These are phyloP conservation scores for Phaedon cochleariae DNA, from an alignment of 2,888 invertebrate genomes.

Conservation along the genomic window DNA sequence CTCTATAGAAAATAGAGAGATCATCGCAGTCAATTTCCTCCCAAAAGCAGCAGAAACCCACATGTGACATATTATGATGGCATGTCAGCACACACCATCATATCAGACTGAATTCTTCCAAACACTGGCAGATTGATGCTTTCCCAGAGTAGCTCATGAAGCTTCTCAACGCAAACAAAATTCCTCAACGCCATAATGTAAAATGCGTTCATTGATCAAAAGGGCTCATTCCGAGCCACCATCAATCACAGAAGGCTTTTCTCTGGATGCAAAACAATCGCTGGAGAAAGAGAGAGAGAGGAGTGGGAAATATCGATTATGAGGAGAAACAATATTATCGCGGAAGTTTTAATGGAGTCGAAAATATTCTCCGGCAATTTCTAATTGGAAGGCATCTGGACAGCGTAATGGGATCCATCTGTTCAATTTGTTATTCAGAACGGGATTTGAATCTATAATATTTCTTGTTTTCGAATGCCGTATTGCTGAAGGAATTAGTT, in stretches of 20 bases:
- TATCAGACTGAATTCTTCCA: not conserved
- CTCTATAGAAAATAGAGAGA: too few species aligned
- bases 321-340: conserved; percentile 34
- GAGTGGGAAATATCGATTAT: conserved; percentile 23
- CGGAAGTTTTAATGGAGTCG: conserved; percentile 38
- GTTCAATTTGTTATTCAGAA: conserved; percentile 19
- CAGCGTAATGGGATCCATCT: conserved; percentile 22
- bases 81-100: not conserved
- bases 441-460: not conserved
- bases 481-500: not conserved
- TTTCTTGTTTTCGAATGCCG: not conserved
- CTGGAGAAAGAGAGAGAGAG: conserved; percentile 10
- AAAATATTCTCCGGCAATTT: conserved; percentile 19
- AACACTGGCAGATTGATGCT: conserved; percentile 31
- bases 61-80: not conserved
- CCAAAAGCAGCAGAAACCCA: not conserved
- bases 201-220: conserved; percentile 39
- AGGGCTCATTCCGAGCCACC: conserved; percentile 29
- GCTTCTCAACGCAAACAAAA: conserved; percentile 39
- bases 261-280: conserved; percentile 38
- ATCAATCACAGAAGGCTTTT: conserved; percentile 37
- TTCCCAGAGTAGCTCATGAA: conserved; percentile 25
- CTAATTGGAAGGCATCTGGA: conserved; percentile 23
- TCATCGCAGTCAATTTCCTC: too few species aligned
- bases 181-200: conserved; percentile 38